These are phyloP conservation scores for Eriosoma lanigerum DNA, from an alignment of 1,140 invertebrate species.

Conservation along the genomic window DNA sequence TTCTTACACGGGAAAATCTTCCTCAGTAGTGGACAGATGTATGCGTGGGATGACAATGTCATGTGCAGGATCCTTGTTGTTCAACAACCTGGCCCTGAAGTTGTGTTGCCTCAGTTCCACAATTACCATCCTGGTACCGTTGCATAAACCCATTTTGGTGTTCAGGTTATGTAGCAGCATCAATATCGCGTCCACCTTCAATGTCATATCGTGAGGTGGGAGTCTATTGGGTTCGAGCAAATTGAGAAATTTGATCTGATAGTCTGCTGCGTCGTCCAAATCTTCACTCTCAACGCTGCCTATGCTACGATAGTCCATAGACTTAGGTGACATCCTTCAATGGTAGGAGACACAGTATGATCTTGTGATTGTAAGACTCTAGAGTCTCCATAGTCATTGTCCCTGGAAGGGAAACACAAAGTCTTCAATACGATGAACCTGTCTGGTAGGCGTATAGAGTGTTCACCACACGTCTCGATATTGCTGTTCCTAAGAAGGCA, in stretches of 20 bases:
- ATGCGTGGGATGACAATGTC: too few species aligned
- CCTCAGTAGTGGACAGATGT: too few species aligned
- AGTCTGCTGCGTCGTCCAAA: conserved; percentile 30
- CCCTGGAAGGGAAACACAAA: background rate
- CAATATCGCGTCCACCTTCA: conserved; percentile 58
- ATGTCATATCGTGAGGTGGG: conserved; percentile 56
- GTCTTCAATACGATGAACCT: background rate
- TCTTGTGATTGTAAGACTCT: too few species aligned
- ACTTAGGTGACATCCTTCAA: background rate
- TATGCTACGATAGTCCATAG: background rate
- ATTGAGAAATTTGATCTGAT: conserved; percentile 57
- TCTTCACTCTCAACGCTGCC: background rate
- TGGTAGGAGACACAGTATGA: background rate
- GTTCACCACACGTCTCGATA: too few species aligned
- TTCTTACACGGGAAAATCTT: too few species aligned
- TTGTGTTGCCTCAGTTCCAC: background rate
- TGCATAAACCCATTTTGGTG: conserved; percentile 57
- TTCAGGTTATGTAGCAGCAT: conserved; percentile 58
- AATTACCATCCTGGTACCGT: conserved; percentile 53
- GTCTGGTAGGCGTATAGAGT: too few species aligned
- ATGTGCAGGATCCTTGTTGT: too few species aligned
- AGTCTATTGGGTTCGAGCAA: conserved; percentile 53
- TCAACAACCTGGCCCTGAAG: background rate
- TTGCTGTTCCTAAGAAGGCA: conserved; percentile 57
- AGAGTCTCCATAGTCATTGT: background rate